Conservation (phyloP, 2,888 invertebrate genomes). For the Eristalis tenax region DNA sequence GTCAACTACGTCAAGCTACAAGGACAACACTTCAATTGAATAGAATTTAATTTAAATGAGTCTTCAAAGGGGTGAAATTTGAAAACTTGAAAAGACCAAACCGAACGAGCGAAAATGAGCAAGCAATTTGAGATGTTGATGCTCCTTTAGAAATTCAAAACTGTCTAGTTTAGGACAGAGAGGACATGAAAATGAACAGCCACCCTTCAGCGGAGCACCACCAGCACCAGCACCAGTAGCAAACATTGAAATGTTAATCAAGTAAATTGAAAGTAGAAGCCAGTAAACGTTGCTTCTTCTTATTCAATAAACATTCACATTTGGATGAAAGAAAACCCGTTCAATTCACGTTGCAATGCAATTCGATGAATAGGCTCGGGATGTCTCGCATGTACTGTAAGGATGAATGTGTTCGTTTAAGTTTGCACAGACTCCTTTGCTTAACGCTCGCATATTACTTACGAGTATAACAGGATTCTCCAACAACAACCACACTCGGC, state of each 20-base stretch:
- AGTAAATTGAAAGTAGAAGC: slow-evolving; percentile 63
- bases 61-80: slow-evolving; percentile 52
- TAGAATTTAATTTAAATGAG: slow-evolving; percentile 66
- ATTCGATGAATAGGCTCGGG: slow-evolving; percentile 33
- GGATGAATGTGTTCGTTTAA: slow-evolving; percentile 22
- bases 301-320: slow-evolving; percentile 58
- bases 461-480: slow-evolving; percentile 17
- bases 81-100: slow-evolving; percentile 29
- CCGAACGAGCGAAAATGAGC: slow-evolving; percentile 52
- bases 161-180: not conserved
- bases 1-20: slow-evolving; percentile 1
- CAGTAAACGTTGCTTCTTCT: slow-evolving; percentile 49
- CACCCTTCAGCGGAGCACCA: not conserved
- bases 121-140: slow-evolving; percentile 39
- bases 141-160: slow-evolving; percentile 22
- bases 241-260: slow-evolving; percentile 69
- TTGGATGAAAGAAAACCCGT: slow-evolving; percentile 30
- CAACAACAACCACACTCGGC: not conserved
- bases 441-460: slow-evolving; percentile 4
- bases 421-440: slow-evolving; percentile 5
- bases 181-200: slow-evolving; percentile 7
- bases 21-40: slow-evolving; percentile 50
- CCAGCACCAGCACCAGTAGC: slow-evolving; percentile 15
- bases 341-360: slow-evolving; percentile 30
- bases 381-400: not conserved